Conservation (phyloP, 2,888 invertebrate species). For the Parnassius smintheus region DNA sequence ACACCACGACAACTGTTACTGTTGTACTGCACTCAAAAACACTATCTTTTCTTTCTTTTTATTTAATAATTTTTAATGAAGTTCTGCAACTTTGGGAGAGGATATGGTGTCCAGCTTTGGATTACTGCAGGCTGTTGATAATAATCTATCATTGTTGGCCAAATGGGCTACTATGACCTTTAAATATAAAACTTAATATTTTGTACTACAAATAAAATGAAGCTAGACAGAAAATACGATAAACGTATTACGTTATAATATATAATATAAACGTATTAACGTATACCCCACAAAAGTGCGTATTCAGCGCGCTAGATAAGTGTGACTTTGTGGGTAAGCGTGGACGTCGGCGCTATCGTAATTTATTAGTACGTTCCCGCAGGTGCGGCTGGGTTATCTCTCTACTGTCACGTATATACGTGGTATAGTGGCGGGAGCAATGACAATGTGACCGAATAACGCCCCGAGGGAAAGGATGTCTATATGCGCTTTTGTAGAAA, state of each 20-base stretch:
- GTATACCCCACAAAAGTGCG: slow-evolving; percentile 30
- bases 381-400: slow-evolving; percentile 36
- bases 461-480: background rate
- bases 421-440: background rate
- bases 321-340: slow-evolving; percentile 40
- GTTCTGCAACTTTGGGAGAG: no score
- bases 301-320: slow-evolving; percentile 49
- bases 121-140: no score
- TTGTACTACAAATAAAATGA: no score
- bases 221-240: no score
- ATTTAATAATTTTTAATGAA: no score
- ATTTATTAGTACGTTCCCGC: slow-evolving; percentile 50
- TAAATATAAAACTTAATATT: no score
- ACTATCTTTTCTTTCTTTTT: no score
- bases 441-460: background rate
- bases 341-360: slow-evolving; percentile 49
- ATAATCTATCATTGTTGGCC: no score
- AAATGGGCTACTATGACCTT: no score
- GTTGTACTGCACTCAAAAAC: no score
- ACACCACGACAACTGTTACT: no score
- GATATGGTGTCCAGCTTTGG: no score
- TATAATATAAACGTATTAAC: background rate
- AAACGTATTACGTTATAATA: slow-evolving; percentile 3
- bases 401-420: slow-evolving; percentile 5
- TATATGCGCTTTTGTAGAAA: background rate